Evolutionary conservation across 35 echinoderm and acorn worm genomes (phyloP), one percentile per base, ranked within the genome.

Genomic region (Amphiura filiformis): DNA sequence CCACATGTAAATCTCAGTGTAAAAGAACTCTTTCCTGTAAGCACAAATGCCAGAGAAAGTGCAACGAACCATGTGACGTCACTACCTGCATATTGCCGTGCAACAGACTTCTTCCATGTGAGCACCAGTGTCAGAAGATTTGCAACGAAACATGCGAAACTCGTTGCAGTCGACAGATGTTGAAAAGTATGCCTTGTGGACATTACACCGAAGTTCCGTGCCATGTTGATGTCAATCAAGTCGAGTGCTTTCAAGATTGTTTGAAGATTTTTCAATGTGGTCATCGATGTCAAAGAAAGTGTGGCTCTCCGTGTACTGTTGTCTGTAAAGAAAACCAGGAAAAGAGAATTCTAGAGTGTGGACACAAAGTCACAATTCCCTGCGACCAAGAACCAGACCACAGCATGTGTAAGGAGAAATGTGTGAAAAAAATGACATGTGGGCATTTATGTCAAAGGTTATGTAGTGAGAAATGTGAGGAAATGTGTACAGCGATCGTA

Each of bases 101-200:
- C 32, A 65, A 28, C 32, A 44, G 83, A 5, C 2, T 11, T 1
- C 9, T 34, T 22, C 28, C 79, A 38, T 90, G 88, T 31, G 78
- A 77, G 38, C 79, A 82, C 26, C 5, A 76, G 31, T 85, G 83
- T 36, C 83, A 31, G 1, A 85, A 85, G 61, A 30, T 15, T 70
- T 18, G 89, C 75, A 37, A 38, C 0, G 82, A 84, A 1, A 4
- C 82, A 22, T 84, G 82, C 26, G 28, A 70, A 30, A 70, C 61
- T 70, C 4, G 4, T 70, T 18, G 28, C 17, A 30, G 17, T 14
- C 83, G 31, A 37, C 56, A 3, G 12, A 70, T 70, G 61, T 30
- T 70, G 41, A 47, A 17, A 65, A 75, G 13, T 32, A 30, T 85
- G 56, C 81, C 81, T 7, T 85, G 83, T 65, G 56, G 18, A 35